Evolutionary conservation across 2,888 invertebrate genomes (phyloP).

Genomic region (Craniophora ligustri): DNA sequence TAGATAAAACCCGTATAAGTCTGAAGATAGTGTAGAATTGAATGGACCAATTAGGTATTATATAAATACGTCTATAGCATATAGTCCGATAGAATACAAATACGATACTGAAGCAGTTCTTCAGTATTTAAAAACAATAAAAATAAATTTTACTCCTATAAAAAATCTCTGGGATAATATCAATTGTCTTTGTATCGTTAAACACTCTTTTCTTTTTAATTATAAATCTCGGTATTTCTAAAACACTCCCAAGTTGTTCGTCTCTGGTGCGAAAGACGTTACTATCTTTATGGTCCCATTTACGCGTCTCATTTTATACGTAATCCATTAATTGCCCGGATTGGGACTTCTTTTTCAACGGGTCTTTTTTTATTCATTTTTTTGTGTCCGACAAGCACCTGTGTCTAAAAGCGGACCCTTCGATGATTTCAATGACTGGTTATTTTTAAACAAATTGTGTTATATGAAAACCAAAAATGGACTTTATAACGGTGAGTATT

Average conservation of each 20-base stretch:
- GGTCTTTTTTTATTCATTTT: slow-evolving; percentile 59
- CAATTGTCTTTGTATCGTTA: no score
- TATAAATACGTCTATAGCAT: no score
- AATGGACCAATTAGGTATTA: no score
- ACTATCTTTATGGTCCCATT: slow-evolving; percentile 61
- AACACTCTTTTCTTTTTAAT: no score
- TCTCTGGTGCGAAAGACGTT: slow-evolving; percentile 56
- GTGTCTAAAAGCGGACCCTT: slow-evolving; percentile 73
- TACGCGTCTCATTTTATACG: slow-evolving; percentile 73
- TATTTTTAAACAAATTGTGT: slow-evolving; percentile 73
- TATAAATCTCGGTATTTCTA: no score
- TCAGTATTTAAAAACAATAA: no score
- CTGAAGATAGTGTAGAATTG: no score
- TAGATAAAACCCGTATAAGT: no score
- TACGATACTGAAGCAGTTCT: no score
- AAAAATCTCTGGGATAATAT: no score
- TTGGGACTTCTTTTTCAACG: slow-evolving; percentile 65
- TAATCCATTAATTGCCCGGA: slow-evolving; percentile 82
- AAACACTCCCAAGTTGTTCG: slow-evolving; percentile 17
- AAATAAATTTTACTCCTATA: no score
- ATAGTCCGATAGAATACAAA: no score
- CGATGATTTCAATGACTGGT: slow-evolving; percentile 81
- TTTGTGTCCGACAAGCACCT: slow-evolving; percentile 74
- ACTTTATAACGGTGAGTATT: neutral
- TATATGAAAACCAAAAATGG: slow-evolving; percentile 15